Base-by-base conservation (phyloP, 1,140 invertebrate species). In the Hesperophylax magnus region DNA sequence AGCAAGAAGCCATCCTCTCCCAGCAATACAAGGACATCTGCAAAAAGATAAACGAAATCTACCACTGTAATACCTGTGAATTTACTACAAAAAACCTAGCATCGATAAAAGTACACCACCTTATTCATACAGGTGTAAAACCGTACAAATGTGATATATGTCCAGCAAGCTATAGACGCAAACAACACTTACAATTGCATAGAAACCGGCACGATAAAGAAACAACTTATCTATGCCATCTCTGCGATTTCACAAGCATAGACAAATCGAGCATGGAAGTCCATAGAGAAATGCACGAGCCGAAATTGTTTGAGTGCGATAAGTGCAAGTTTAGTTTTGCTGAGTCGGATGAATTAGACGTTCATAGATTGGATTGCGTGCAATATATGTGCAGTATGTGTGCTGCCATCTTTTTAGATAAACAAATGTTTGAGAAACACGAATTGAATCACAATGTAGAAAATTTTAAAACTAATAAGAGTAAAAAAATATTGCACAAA, bases 11-110 rank as follows among this genome's bases (percentile, higher is more conserved):
- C 53, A 17, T 72, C 14, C 22, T 72, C 11, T 24, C 39, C 2
- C 47, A 72, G 5, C 69, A 72, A 27, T 72, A 72, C 14, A 27
- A 72, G 24, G 52, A 72, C 15, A 72, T 72, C 18, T 72, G 69
- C 22, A 72, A 72, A 53, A 72, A 72, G 17, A 53, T 72, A 9
- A 53, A 72, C 39, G 52, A 72, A 3, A 8, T 54, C 69, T 72
- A 54, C 18, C 20, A 27, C 52, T 72, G 69, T 15, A 72, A 72
- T 15, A 20, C 14, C 11, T 72, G 69, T 27, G 69, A 72, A 22
- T 72, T 72, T 22, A 24, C 69, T 2, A 72, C 69, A 0, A 72
- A 72, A 72, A 72, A 72, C 15, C 47, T 72, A 0, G 54, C 15
- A 17, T 72, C 69, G 3, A 72, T 72, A 9, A 72, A 72, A 53